Base-by-base conservation (phyloP, 2,888 invertebrate species). In the Aradus depressus region DNA sequence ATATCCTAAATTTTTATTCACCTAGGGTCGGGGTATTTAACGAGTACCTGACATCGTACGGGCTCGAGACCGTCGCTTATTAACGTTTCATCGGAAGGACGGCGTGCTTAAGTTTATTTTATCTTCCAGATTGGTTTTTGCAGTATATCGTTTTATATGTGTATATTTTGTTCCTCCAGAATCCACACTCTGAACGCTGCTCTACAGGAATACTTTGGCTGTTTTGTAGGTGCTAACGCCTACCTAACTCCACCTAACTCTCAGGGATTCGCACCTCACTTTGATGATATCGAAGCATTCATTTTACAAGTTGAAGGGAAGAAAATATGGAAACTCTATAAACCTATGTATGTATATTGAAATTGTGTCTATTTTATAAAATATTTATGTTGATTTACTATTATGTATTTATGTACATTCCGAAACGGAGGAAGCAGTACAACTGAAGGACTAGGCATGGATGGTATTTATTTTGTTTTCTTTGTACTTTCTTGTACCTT, bases 201-300 rank as follows among this genome's bases (percentile, higher is more conserved):
- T 0, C 70, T 98, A 50, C 97, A 98, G 72, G 96, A 96, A 67
- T 84, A 77, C 64, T 95, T 97, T 65, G 86, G 87, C 45, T 88
- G 87, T 45, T 86, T 92, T 73, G 91, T 93, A 39, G 97, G 97
- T 3, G 88, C 92, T 0, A 98, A 98, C 75, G 80, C 86, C 2
- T 98, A 98, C 65, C 68, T 97, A 48, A 98, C 98, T 1, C 98
- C 98, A 2, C 84, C 93, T 0, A 84, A 85, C 53, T 87, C 88
- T 60, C 96, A 97, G 71, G 98, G 98, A 0, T 98, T 98, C 71
- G 97, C 97, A 1, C 97, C 97, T 0, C 98, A 98, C 68, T 97
- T 84, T 66, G 98, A 98, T 70, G 98, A 98, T 64, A 97, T 98
- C 58, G 98, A 98, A 70, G 97, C 96, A 0, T 98, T 98, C 66